Base-by-base conservation (phyloP, 2,888 invertebrate species). In the Matsumyia berberina region DNA sequence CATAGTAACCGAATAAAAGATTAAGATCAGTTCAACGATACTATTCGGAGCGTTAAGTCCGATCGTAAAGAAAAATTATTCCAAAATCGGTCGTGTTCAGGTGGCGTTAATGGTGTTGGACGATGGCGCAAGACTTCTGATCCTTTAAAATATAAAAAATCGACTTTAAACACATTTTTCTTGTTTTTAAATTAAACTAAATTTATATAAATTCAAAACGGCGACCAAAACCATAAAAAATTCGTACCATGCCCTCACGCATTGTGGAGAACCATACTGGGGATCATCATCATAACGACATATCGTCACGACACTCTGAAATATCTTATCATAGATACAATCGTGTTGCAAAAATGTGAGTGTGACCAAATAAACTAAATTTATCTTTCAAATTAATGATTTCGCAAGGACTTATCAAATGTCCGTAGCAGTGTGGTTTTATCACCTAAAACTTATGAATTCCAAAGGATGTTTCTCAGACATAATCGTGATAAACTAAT, bases 271-370 rank as follows among this genome's bases (percentile, higher is more conserved):
- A 87, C 33, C 88, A 89, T 60, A 88, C 85, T 5, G 86, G 88
- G 15, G 58, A 72, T 58, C 53, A 66, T 55, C 60, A 58, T 17
- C 37, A 37, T 29, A 55, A 70, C 57, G 86, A 58, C 17, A 67
- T 78, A 55, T 89, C 90, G 29, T 89, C 90, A 6, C 89, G 87
- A 64, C 89, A 89, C 19, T 90, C 91, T 17, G 91, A 91, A 69
- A 87, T 88, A 62, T 90, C 91, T 35, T 88, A 88, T 67, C 88
- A 81, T 76, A 89, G 88, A 55, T 91, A 88, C 80, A 90, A 89
- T 86, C 90, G 91, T 33, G 87, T 92, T 51, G 90, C 92, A 64
- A 91, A 92, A 89, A 88, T 92, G 91, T 91, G 89, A 91, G 91
- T 85, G 66, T n/a, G n/a, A n/a, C n/a, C n/a, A n/a, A n/a, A 42